Evolutionary conservation across 2,113 vertebrate genomes (phyloP).

Genomic region (Ageneiosus marmoratus): DNA sequence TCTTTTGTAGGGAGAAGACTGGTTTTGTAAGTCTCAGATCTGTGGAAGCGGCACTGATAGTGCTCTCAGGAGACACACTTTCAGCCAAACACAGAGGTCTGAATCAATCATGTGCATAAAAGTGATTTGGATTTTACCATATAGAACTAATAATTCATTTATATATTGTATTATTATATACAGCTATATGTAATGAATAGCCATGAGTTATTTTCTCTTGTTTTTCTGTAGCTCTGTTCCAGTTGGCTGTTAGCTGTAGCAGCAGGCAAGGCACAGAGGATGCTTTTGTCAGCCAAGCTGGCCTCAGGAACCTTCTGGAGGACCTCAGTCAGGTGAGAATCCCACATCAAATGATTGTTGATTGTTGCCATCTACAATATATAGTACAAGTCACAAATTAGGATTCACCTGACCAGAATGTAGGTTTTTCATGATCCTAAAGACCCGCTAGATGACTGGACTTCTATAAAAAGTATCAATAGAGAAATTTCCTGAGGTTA

Average conservation of each 20-base stretch:
- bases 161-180: background rate
- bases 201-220: background rate
- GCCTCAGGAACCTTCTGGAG: slow-evolving; percentile 74
- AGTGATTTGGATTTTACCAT: background rate
- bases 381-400: background rate
- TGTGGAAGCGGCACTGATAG: slow-evolving; percentile 69
- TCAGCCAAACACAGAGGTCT: slow-evolving; percentile 80
- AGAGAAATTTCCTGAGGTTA: background rate
- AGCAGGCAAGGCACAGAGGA: slow-evolving; percentile 32
- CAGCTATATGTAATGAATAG: background rate
- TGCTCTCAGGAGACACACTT: slow-evolving; percentile 76
- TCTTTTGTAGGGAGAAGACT: slow-evolving; percentile 59
- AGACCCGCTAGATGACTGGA: background rate
- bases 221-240: slow-evolving; percentile 71
- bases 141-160: background rate
- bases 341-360: background rate
- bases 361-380: background rate
- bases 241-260: slow-evolving; percentile 63
- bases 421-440: background rate
- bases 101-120: background rate
- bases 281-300: slow-evolving; percentile 65
- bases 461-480: background rate
- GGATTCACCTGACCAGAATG: background rate
- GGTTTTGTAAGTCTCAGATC: slow-evolving; percentile 67
- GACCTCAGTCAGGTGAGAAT: slow-evolving; percentile 80